Evolutionary conservation across 2,113 vertebrate species (phyloP), one percentile per base, ranked within the genome.

Genomic region (Vidua macroura): DNA sequence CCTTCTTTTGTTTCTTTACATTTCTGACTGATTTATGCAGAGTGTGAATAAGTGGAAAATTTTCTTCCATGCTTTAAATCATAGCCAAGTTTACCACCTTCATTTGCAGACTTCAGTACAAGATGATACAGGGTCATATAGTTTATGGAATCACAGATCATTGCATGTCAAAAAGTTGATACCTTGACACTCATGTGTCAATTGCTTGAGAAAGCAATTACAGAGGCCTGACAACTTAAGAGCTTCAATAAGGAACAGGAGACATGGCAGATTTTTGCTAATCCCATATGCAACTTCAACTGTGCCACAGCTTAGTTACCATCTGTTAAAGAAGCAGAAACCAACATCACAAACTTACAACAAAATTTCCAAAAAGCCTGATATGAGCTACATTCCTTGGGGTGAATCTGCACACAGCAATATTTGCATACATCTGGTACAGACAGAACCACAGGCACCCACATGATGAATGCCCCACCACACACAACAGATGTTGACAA

Each of bases 141-240:
- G 2, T 83, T 88, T 88, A 79, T 76, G 72, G 23, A 53, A 92
- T 88, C 72, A 73, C 23, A 86, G 39, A 83, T 59, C 37, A 43
- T 12, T 79, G 23, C 23, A 43, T 64, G 44, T 92, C 92, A 91
- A 35, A 68, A 92, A 76, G 33, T 43, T 43, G 62, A 39, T 83
- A 55, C 52, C 48, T 79, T 72, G 67, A 68, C 76, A 72, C 7
- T 63, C 27, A 20, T 25, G 14, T 56, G 83, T 86, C 93, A 83
- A 3, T 31, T 83, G 13, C 44, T 83, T 76, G 67, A 92, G 67
- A 92, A 88, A 94, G 75, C 25, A 90, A 83, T 92, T 88, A 88
- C 55, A 79, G 85, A 69, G 28, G 31, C 21, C 41, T 90, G 78
- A 78, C 59, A 89, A 81, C n/a, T 41, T 59, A 52, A 76, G 43